Evolutionary conservation across 2,888 invertebrate species (phyloP), one percentile per base, ranked within the genome.

Genomic region (Pardosa pseudoannulata): DNA sequence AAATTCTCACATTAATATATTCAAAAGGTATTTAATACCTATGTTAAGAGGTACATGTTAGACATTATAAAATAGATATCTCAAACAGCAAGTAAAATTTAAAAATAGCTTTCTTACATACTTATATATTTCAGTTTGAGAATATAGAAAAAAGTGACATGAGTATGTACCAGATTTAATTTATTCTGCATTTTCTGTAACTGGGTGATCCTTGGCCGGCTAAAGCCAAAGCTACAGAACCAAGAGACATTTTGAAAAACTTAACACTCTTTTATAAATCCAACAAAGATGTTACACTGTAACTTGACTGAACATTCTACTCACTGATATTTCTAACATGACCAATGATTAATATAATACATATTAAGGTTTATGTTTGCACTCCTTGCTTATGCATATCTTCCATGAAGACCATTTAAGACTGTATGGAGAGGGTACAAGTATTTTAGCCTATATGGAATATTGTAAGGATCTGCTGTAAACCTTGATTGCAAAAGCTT

Each of bases 391-490:
- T 46, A 72, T 31, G 31, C 19, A 56, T 31, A 32, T 27, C 56
- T 13, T 56, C 29, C 6, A 72, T 68, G 31, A 36, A 67, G 31
- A 31, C 23, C 72, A 28, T 39, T 56, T 11, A 72, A 72, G 72
- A 72, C 16, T 72, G 56, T 72, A 72, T 31, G 41, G 13, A 28
- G n/a, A 56, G 68, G 76, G 73, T 76, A 82, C 46, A 16, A 73
- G 50, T 71, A 46, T 39, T 71, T 76, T 64, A 62, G 85, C 64
- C 85, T 86, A 86, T 68, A 79, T 79, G 78, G 73, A 74, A 64
- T 68, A 86, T 74, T 85, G 56, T 68, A 67, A 79, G 73, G 79
- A 75, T 68, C 62, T 68, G 36, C 50, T 68, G 41, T 29, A 65
- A 28, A 29, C 67, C 46, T 79, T 23, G 28, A n/a, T 79, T 74